Conservation (phyloP, 2,113 vertebrate species). For the Microcebus ravelobensis region DNA sequence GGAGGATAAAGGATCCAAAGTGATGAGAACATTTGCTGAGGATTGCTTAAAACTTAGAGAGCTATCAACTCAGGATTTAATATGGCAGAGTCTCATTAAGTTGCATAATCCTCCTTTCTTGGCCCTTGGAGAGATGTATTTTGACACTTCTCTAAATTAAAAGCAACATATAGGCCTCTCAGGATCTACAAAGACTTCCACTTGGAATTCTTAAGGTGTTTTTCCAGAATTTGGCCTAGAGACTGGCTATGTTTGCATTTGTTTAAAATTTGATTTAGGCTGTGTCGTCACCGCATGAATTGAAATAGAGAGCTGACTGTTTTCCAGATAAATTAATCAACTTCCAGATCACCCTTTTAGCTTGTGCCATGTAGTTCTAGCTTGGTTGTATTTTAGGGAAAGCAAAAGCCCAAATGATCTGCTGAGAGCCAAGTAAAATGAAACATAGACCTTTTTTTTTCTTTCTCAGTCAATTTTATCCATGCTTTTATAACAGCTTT, state of each 20-base stretch:
- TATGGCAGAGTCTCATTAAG: neutral
- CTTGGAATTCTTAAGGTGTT: conserved; percentile 52
- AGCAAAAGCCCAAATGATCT: conserved; percentile 33
- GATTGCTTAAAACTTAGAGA: neutral
- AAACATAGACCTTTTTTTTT: conserved; percentile 15
- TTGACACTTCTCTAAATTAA: conserved; percentile 62
- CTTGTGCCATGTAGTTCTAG: neutral
- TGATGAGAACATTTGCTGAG: conserved; percentile 5
- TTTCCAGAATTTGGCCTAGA: conserved; percentile 51
- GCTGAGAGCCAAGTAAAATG: conserved; percentile 54
- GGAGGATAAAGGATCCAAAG: neutral
- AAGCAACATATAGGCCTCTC: conserved; percentile 48
- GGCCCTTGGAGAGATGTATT: conserved; percentile 28
- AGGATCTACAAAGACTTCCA: conserved; percentile 64
- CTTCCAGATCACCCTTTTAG: conserved; percentile 24
- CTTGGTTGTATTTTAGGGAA: conserved; percentile 35
- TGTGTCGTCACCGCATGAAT: neutral
- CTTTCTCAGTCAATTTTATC: neutral
- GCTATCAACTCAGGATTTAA: neutral
- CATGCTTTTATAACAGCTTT: neutral
- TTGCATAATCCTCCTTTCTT: conserved; percentile 46
- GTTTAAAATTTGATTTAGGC: conserved; percentile 35
- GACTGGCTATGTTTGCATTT: conserved; percentile 24
- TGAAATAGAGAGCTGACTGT: conserved; percentile 2
- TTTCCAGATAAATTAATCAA: conserved; percentile 56